A percentile compares a stretch with the other conserved stretches of the same genome.
These are phyloP conservation scores for Nasonia longicornis DNA, from an alignment of 1,140 invertebrate genomes.

Conservation along the genomic window DNA sequence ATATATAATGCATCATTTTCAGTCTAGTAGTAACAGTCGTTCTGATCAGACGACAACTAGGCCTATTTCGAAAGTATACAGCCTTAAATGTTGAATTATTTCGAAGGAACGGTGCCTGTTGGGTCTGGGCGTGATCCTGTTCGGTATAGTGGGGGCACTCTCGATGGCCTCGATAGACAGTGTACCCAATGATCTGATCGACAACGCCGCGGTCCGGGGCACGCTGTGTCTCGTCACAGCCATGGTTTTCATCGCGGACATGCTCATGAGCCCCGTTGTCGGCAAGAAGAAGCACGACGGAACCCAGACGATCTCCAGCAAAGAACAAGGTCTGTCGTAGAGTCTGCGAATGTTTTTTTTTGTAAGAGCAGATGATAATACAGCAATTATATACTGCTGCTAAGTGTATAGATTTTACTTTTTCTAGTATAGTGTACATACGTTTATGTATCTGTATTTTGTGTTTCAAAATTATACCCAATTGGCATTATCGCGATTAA, in stretches of 20 bases:
- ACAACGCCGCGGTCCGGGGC: slow-evolving; percentile 79
- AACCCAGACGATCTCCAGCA: slow-evolving; percentile 55
- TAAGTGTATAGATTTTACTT: neutral
- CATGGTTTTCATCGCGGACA: slow-evolving; percentile 76
- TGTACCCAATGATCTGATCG: slow-evolving; percentile 75
- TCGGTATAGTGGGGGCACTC: slow-evolving; percentile 76
- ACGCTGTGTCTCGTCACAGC: slow-evolving; percentile 77
- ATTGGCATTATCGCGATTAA: slow-evolving; percentile 10
- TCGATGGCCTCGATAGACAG: slow-evolving; percentile 78
- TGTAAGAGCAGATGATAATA: neutral
- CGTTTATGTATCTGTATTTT: neutral
- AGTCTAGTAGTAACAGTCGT: too few relatives aligned
- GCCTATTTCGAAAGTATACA: neutral
- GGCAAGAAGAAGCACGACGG: slow-evolving; percentile 53
- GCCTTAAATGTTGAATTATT: slow-evolving; percentile 27
- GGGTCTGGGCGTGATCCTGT: slow-evolving; percentile 76
- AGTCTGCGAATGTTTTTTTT: neutral
- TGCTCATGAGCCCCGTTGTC: slow-evolving; percentile 56
- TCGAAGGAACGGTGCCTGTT: slow-evolving; percentile 75
- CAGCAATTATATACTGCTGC: neutral
- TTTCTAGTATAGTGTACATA: neutral
- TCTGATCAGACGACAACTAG: too few relatives aligned
- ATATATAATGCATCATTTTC: too few relatives aligned
- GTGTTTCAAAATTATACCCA: slow-evolving; percentile 28
- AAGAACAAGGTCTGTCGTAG: slow-evolving; percentile 56